Conservation (phyloP, 2,888 invertebrate species). For the Tanypteryx hageni region DNA sequence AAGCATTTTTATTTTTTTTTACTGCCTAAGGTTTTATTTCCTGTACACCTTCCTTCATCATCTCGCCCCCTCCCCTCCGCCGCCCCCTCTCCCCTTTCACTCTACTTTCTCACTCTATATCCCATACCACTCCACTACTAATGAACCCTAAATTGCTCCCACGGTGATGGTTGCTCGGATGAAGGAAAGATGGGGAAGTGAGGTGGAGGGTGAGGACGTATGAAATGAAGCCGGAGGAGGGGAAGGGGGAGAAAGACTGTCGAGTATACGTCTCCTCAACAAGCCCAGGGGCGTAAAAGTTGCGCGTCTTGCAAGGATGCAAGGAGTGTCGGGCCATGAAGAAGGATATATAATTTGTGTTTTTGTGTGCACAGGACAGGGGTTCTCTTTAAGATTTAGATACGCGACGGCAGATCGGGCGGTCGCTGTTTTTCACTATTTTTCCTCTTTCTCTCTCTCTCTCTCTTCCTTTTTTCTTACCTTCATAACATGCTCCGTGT, state of each 20-base stretch:
- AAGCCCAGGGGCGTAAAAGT: neutral
- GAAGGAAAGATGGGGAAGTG: slow-evolving; percentile 10
- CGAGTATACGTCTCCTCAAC: neutral
- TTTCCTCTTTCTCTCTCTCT: neutral
- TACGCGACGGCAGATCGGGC: neutral
- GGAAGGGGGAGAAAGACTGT: neutral
- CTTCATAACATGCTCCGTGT: neutral
- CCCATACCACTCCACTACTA: slow-evolving; percentile 27
- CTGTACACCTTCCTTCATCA: slow-evolving; percentile 49
- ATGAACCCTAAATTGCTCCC: slow-evolving; percentile 63
- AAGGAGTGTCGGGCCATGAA: neutral
- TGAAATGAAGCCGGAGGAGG: neutral
- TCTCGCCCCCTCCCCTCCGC: neutral
- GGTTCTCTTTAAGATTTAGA: neutral
- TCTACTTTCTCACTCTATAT: neutral
- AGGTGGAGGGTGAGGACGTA: neutral
- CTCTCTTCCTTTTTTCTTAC: neutral
- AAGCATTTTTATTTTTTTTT: slow-evolving; percentile 25
- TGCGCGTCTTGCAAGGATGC: neutral
- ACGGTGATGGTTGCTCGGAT: slow-evolving; percentile 32
- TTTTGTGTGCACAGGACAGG: neutral
- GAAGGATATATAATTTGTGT: neutral
- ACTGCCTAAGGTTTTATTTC: slow-evolving; percentile 26
- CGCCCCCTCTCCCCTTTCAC: neutral
- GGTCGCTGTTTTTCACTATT: neutral